These are phyloP conservation scores for Eupleurogrammus muticus DNA, from an alignment of 2,797 vertebrate genomes.

Conservation along the genomic window DNA sequence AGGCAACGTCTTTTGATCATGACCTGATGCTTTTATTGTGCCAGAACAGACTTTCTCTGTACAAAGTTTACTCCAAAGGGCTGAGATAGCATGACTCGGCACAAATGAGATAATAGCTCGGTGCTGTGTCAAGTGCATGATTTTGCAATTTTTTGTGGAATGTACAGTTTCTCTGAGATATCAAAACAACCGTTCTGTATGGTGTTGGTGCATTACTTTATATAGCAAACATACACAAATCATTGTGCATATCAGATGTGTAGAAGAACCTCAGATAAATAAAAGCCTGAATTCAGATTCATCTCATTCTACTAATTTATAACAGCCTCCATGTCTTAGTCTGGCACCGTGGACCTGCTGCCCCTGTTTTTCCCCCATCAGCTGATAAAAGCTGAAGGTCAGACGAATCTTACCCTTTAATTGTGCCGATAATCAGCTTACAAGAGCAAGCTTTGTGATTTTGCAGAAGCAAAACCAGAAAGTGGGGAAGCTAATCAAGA, in stretches of 20 bases:
- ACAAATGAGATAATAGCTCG: not conserved
- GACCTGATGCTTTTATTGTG: not conserved
- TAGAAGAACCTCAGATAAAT: not conserved
- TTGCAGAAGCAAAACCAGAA: not conserved
- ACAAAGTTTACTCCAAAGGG: not conserved
- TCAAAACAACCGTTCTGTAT: not conserved
- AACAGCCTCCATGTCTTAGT: not conserved
- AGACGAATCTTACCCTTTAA: not conserved
- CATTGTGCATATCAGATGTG: too few relatives aligned
- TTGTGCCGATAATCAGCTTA: not conserved
- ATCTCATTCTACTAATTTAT: too few relatives aligned
- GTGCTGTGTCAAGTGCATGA: not conserved
- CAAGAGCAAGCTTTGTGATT: not conserved
- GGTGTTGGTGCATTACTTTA: not conserved
- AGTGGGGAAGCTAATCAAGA: not conserved
- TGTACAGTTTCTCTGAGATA: not conserved
- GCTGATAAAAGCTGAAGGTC: not conserved
- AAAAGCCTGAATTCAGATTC: too few relatives aligned
- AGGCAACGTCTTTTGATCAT: not conserved
- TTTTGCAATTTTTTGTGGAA: conserved; percentile 1
- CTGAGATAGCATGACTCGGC: conserved; percentile 21
- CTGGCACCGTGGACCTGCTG: too few relatives aligned
- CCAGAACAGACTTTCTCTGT: conserved; percentile 6
- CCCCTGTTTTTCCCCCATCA: not conserved
- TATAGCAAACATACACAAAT: not conserved